Conservation (phyloP, 2,888 invertebrate genomes). For the Rosalia funebris region DNA sequence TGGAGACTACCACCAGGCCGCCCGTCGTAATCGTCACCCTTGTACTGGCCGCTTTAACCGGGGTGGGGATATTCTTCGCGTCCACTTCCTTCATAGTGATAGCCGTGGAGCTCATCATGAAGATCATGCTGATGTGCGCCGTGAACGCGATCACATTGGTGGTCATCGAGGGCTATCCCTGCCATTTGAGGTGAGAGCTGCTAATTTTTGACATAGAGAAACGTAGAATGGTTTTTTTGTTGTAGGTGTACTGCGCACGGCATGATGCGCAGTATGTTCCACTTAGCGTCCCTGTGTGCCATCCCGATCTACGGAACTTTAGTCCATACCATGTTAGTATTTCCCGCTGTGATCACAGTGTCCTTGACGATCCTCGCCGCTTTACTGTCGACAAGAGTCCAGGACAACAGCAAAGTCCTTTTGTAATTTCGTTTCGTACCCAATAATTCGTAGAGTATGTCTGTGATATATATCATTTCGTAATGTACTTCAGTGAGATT, state of each 20-base stretch:
- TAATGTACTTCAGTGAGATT: conserved; percentile 2
- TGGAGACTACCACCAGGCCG: conserved; percentile 56
- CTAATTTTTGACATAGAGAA: neutral
- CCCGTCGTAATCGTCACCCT: conserved; percentile 57
- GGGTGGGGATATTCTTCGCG: conserved; percentile 67
- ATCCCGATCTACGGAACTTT: conserved; percentile 63
- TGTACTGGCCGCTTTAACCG: conserved; percentile 63
- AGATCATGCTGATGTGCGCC: conserved; percentile 65
- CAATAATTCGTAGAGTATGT: conserved; percentile 31
- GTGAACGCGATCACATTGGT: conserved; percentile 66
- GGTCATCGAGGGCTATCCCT: conserved; percentile 69
- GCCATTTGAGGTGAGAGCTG: conserved; percentile 67
- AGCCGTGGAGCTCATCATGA: conserved; percentile 62
- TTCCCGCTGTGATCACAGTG: conserved; percentile 60
- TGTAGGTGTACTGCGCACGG: conserved; percentile 70
- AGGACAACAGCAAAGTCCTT: conserved; percentile 63
- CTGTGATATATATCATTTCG: conserved; percentile 42
- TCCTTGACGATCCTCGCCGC: conserved; percentile 57
- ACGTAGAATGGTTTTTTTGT: conserved; percentile 27
- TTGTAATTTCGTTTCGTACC: conserved; percentile 48
- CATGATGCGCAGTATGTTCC: conserved; percentile 66
- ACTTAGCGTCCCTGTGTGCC: conserved; percentile 66
- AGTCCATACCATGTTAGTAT: conserved; percentile 58
- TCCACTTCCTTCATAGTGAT: conserved; percentile 60
- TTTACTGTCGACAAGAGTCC: conserved; percentile 59